Evolutionary conservation across 2,888 invertebrate species (phyloP).

Genomic region (Drosophila seclusa): DNA sequence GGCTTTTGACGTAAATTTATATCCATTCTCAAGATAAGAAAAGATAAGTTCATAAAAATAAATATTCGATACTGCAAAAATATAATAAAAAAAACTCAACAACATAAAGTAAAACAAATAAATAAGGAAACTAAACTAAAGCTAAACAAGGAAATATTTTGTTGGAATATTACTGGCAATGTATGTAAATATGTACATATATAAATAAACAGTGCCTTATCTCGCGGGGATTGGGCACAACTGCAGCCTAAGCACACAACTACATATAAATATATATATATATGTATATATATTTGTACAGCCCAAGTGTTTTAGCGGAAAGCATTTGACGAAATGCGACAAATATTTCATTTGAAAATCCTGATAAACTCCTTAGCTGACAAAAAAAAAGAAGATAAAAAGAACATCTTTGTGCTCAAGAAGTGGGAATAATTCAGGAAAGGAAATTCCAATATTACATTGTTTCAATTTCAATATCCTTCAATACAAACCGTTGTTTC

Average conservation of each 20-base stretch:
- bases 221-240: conserved; percentile 2
- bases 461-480: neutral
- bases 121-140: conserved; percentile 1
- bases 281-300: neutral
- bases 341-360: conserved; percentile 4
- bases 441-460: neutral
- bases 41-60: conserved; percentile 34
- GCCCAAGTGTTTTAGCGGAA: neutral
- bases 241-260: conserved; percentile 25
- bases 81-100: neutral
- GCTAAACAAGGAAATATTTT: conserved; percentile 32
- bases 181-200: conserved; percentile 23
- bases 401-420: neutral
- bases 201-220: conserved; percentile 24
- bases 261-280: neutral
- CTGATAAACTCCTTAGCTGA: neutral
- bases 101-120: conserved; percentile 12
- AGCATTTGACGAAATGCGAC: neutral
- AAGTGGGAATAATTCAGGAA: neutral
- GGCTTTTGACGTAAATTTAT: conserved; percentile 3
- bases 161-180: conserved; percentile 17
- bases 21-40: conserved; percentile 5
- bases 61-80: conserved; percentile 27
- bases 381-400: conserved; percentile 5
- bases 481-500: neutral